Base-by-base conservation (phyloP, 2,797 vertebrate genomes). In the Cyclura pinguis region DNA sequence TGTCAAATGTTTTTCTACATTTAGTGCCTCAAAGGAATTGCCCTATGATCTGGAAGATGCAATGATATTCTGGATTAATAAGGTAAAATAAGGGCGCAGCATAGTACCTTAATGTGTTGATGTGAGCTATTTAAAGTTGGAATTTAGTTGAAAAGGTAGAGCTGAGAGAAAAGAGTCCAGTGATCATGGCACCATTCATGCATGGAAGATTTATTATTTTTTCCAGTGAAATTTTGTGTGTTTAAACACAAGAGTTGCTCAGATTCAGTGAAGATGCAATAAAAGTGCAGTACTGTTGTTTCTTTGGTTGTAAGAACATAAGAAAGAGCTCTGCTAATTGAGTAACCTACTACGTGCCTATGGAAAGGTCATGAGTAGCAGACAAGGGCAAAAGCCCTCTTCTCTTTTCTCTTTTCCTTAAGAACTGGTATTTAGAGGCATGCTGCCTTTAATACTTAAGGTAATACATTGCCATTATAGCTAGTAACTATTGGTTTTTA, bases 31-130 rank as follows among this genome's bases (percentile, higher is more conserved):
- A 1, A 99, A 99, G 94, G 99, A 99, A 90, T 97, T 99, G 50
- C 99, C 99, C 27, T 99, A 99, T 55, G 99, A 99, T 97, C 96
- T 99, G 5, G 99, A 99, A 96, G 99, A 99, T 59, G 99, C 99
- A 18, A 99, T 99, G 99, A 97, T 99, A 93, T 99, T 99, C 98
- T 99, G 99, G 99, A 98, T 99, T 94, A 99, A 99, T 97, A 99
- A 99, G 99, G 99, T 99, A 93, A 59, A 88, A 1, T 4, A 14
- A 8, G 0, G 32, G 72, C 50, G 24, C 57, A 42, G 27, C 3
- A 29, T 38, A 57, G 14, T 50, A 9, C 38, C 29, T 42, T 81
- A 74, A 73, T 24, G 13, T 85, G 22, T 69, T 24, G 32, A 72
- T 38, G 42, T 52, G 62, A 52, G 59, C 32, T 18, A 27, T 50